Evolutionary conservation across 2,888 invertebrate genomes (phyloP).

Genomic region (Hedychridium roseum): DNA sequence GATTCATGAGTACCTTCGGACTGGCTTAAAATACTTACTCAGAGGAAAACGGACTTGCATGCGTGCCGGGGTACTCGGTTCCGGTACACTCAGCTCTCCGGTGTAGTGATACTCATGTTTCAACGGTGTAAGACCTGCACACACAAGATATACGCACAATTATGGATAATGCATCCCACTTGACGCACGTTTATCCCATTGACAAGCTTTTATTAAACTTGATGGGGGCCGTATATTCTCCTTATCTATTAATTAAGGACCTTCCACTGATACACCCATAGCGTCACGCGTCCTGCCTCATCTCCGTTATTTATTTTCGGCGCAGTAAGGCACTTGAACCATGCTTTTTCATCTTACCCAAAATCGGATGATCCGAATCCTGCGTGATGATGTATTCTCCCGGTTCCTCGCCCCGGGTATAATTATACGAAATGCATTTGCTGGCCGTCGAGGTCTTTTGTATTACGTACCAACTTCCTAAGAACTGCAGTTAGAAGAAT

Average conservation of each 20-base stretch:
- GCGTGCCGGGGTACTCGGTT: conserved; percentile 71
- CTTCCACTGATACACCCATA: conserved; percentile 20
- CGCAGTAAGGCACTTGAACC: neutral
- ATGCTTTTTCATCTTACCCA: conserved; percentile 42
- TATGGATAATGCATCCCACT: conserved; percentile 52
- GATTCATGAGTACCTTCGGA: too few species aligned
- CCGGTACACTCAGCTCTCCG: conserved; percentile 73
- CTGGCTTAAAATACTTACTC: conserved; percentile 69
- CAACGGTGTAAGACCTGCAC: conserved; percentile 73
- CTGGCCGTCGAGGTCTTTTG: conserved; percentile 86
- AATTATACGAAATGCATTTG: conserved; percentile 81
- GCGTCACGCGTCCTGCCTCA: neutral
- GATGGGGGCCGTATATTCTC: conserved; percentile 23
- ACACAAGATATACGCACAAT: conserved; percentile 32
- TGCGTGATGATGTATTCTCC: conserved; percentile 76
- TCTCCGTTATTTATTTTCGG: neutral
- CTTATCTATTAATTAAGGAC: conserved; percentile 26
- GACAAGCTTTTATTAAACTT: conserved; percentile 38
- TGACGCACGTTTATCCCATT: conserved; percentile 52
- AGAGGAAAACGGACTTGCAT: conserved; percentile 82
- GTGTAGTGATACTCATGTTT: conserved; percentile 84
- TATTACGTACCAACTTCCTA: conserved; percentile 83
- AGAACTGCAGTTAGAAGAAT: conserved; percentile 66
- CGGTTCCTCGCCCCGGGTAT: conserved; percentile 75
- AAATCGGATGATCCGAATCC: conserved; percentile 71